Conservation (phyloP, 1,140 invertebrate species). For the Frieseomelitta varia region DNA sequence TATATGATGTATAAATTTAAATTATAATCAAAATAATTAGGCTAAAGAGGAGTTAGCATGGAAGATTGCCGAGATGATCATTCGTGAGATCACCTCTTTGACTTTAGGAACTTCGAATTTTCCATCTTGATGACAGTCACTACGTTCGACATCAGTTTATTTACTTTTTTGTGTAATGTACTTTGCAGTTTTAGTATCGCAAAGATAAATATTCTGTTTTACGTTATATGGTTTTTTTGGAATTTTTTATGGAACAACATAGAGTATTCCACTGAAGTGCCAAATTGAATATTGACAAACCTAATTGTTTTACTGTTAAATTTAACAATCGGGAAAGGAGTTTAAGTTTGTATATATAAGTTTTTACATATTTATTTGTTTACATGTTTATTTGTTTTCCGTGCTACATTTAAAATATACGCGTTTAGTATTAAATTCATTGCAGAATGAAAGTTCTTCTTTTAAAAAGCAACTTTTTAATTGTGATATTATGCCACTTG, state of each 20-base stretch:
- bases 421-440: slow-evolving; percentile 18
- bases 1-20: neutral
- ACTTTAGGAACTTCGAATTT: slow-evolving; percentile 84
- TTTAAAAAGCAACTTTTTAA: neutral
- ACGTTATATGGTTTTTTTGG: neutral
- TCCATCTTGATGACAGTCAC: slow-evolving; percentile 72
- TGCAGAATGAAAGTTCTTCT: neutral
- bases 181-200: slow-evolving; percentile 12
- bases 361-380: slow-evolving; percentile 28
- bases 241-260: slow-evolving; percentile 14
- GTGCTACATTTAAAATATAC: neutral
- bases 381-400: slow-evolving; percentile 22
- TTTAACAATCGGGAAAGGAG: neutral
- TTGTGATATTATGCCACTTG: neutral
- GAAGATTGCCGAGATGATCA: slow-evolving; percentile 97
- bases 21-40: slow-evolving; percentile 74
- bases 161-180: slow-evolving; percentile 32
- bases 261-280: slow-evolving; percentile 56
- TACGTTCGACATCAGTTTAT: neutral
- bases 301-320: slow-evolving; percentile 10
- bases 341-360: slow-evolving; percentile 11
- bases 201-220: slow-evolving; percentile 42
- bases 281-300: slow-evolving; percentile 41
- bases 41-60: slow-evolving; percentile 96
- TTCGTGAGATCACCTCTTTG: slow-evolving; percentile 94